These are phyloP conservation scores for Malachius bipustulatus DNA, from an alignment of 2,888 invertebrate species.

Conservation along the genomic window DNA sequence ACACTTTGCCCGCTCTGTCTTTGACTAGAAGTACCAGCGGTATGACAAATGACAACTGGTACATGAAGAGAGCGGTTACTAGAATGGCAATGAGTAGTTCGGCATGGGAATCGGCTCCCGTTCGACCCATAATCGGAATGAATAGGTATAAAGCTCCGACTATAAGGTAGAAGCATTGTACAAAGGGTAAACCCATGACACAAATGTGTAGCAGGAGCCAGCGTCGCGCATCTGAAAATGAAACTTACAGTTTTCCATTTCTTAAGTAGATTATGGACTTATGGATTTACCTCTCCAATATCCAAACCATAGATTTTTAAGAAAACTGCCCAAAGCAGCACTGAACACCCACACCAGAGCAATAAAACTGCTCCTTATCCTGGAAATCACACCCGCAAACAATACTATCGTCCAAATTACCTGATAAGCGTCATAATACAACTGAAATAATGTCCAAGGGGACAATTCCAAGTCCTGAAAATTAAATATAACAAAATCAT, in stretches of 20 bases:
- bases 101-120: conserved; percentile 56
- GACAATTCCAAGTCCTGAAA: conserved; percentile 35
- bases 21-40: conserved; percentile 37
- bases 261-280: too few species aligned
- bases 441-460: conserved; percentile 43
- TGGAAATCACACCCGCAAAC: conserved; percentile 41
- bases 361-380: conserved; percentile 58
- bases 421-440: conserved; percentile 46
- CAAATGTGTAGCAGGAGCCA: conserved; percentile 45
- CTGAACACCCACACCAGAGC: conserved; percentile 52
- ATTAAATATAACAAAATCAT: conserved; percentile 13
- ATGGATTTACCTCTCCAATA: conserved; percentile 42
- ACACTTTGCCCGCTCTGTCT: conserved; percentile 41
- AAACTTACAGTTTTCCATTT: too few species aligned
- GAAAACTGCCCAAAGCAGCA: conserved; percentile 43
- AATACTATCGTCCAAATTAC: conserved; percentile 45
- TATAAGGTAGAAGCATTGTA: conserved; percentile 57
- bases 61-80: conserved; percentile 36
- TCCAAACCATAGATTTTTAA: conserved; percentile 40
- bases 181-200: conserved; percentile 47
- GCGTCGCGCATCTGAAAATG: too few species aligned
- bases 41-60: conserved; percentile 39
- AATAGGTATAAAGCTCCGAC: conserved; percentile 60
- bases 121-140: conserved; percentile 71
- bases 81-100: conserved; percentile 53